Evolutionary conservation across 2,113 vertebrate genomes (phyloP), one percentile per base, ranked within the genome.

Genomic region (Oryzias celebensis): DNA sequence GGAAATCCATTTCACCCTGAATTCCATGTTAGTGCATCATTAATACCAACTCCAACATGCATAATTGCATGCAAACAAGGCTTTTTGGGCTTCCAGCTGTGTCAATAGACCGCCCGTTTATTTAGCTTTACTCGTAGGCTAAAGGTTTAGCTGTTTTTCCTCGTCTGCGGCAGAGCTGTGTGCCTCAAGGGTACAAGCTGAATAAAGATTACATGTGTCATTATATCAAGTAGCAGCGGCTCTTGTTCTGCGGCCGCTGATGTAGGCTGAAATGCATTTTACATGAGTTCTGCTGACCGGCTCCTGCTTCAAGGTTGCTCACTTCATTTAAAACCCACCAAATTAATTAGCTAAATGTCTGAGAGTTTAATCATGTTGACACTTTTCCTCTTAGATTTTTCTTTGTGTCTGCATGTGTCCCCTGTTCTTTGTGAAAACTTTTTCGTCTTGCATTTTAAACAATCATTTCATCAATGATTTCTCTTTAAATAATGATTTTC

Each of bases 321-420:
- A 80, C 81, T 87, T 89, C 61, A 85, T 90, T 87, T 87, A 69
- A 81, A 74, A 71, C 65, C 24, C 36, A 61, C 76, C 83, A 76
- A 87, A 86, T 89, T 89, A 89, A 90, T 86, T 85, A 87, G 77
- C 65, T 75, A 77, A 78, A 84, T 56, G 87, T 89, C 85, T 89
- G 43, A 61, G 71, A 85, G 87, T 87, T 89, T 91, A 89, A 90
- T 90, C 75, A 83, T 78, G 77, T 65, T 50, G 67, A 70, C 72
- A 65, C 58, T 22, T 63, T 14, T 55, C 17, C 51, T 75, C 52
- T n/a, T 26, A 49, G 42, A 22, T 52, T 23, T 31, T 42, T 52
- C 52, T 55, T 31, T 46, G 73, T 64, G 52, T 69, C 62, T 70
- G 15, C 44, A 42, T 22, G 42, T 43, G 26, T 36, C 10, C 41